Evolutionary conservation across 1,140 invertebrate genomes (phyloP), one percentile per base, ranked within the genome.

Genomic region (Papilio polyxenes): DNA sequence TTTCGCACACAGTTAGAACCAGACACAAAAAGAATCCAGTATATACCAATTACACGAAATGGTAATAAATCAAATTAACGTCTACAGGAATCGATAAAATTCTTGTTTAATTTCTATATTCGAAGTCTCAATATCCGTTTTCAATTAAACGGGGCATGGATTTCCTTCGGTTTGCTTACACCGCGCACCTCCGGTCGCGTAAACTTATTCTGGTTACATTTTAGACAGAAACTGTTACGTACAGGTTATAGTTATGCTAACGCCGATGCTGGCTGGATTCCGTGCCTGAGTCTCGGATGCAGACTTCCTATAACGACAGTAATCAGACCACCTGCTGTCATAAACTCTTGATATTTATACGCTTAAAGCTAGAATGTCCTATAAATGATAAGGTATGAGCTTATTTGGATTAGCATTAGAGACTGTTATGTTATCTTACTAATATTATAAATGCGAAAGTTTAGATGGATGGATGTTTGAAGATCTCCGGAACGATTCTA

Each of bases 131-230:
- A 77, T 77, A 77, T 77, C 75, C 75, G 75, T 20, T 77, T 53
- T 56, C 49, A 49, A 77, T 77, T 31, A 51, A 56, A 56, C 20
- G 48, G 20, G n/a, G 75, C 48, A 49, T 77, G 44, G 44, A 77
- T 77, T 77, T 77, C 75, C 75, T 77, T 77, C 75, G 49, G 11
- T 11, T 77, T 77, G 75, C 75, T 77, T 77, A 77, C 48, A 77
- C 48, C 75, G 11, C 49, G 75, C 48, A 77, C 75, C 75, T 77
- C 75, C 75, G 75, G 75, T 31, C 48, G 74, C 74, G 74, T 7
- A 11, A 49, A 53, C n/a, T n/a, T 48, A 77, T 51, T 77, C 75
- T 76, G 75, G 75, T 77, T 56, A 51, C 75, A 31, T 77, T 77
- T 77, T 53, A 51, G 49, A 49, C 75, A 56, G 75, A 49, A 51